phyloP scores from a whole-genome alignment of 1,140 invertebrate species.

The Penaeus chinensis region DNA sequence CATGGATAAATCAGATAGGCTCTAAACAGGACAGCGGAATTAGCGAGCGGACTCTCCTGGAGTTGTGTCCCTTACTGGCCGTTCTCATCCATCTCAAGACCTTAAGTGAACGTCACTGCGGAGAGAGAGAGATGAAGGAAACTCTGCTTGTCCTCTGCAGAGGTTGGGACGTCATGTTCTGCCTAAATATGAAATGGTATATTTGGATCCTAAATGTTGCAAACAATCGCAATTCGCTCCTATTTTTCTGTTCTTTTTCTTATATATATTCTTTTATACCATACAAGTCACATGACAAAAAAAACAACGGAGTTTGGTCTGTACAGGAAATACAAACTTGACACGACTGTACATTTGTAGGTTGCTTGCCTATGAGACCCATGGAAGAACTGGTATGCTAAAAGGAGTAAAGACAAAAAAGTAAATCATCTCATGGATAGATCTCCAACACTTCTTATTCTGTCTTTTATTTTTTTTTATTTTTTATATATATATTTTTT shows the following conservation, averaged over 20 bases:
- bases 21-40: background rate
- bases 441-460: constrained; percentile 24
- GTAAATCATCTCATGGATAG: constrained; percentile 35
- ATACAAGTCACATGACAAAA: constrained; percentile 30
- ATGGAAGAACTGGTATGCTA: constrained; percentile 52
- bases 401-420: constrained; percentile 34
- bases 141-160: constrained; percentile 34
- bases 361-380: constrained; percentile 53
- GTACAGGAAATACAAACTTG: constrained; percentile 52
- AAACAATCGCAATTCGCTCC: constrained; percentile 16
- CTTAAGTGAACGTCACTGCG: constrained; percentile 18
- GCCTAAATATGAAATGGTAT: constrained; percentile 48
- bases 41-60: constrained; percentile 30
- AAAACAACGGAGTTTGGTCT: constrained; percentile 40
- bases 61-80: constrained; percentile 58
- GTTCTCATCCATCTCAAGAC: constrained; percentile 53
- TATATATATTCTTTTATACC: constrained; percentile 11
- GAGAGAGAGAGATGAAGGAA: constrained; percentile 22
- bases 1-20: too few relatives aligned
- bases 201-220: constrained; percentile 28
- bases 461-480: background rate
- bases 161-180: constrained; percentile 48
- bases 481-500: too few relatives aligned
- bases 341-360: constrained; percentile 55
- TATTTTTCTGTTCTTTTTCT: too few relatives aligned